These are phyloP conservation scores for Bombus impatiens DNA, from an alignment of 1,140 invertebrate species.

Conservation along the genomic window DNA sequence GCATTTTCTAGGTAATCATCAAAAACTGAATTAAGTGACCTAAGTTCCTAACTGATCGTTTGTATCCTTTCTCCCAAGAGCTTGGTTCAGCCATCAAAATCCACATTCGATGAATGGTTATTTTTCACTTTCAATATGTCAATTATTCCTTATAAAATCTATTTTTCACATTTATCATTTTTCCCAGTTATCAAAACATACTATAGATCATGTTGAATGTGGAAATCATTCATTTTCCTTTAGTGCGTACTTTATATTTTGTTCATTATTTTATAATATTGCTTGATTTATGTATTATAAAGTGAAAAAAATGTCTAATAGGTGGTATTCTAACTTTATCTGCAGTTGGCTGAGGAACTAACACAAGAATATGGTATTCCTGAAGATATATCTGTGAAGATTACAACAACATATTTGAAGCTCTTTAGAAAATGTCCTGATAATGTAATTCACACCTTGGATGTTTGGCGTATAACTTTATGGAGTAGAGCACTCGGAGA, in stretches of 20 bases:
- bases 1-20: slow-evolving; percentile 83
- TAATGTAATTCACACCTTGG: slow-evolving; percentile 86
- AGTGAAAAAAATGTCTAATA: slow-evolving; percentile 21
- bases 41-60: slow-evolving; percentile 71
- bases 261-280: slow-evolving; percentile 59
- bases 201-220: slow-evolving; percentile 60
- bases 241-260: slow-evolving; percentile 57
- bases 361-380: slow-evolving; percentile 86
- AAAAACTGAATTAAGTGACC: slow-evolving; percentile 80
- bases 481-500: slow-evolving; percentile 90
- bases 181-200: background rate
- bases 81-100: slow-evolving; percentile 54
- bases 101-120: slow-evolving; percentile 64
- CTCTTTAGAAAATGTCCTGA: slow-evolving; percentile 91
- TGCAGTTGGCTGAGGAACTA: slow-evolving; percentile 88
- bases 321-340: slow-evolving; percentile 66
- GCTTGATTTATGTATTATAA: slow-evolving; percentile 10
- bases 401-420: slow-evolving; percentile 87
- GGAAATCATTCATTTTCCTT: slow-evolving; percentile 56
- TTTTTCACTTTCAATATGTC: background rate
- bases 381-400: slow-evolving; percentile 84
- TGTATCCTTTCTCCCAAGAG: slow-evolving; percentile 66
- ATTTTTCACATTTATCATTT: slow-evolving; percentile 7
- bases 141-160: background rate
- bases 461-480: slow-evolving; percentile 88